These are phyloP conservation scores for Neosalanx taihuensis DNA, from an alignment of 2,797 vertebrate genomes.

Conservation along the genomic window DNA sequence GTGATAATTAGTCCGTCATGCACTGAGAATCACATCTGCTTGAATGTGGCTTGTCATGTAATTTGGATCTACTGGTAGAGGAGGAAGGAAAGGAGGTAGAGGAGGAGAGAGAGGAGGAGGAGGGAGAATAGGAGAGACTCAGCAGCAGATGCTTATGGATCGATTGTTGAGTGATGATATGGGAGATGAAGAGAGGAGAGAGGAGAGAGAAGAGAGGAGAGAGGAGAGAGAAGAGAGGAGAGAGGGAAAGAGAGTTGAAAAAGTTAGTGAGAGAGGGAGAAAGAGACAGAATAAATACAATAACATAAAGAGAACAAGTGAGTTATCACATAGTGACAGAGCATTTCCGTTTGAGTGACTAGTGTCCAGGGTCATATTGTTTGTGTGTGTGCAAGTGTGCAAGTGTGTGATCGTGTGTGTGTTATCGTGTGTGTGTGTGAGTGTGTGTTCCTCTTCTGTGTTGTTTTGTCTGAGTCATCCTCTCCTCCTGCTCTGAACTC, in stretches of 20 bases:
- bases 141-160: slow-evolving; percentile 25
- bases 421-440: neutral
- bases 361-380: neutral
- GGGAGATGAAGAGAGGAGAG: neutral
- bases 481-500: neutral
- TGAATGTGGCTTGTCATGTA: neutral
- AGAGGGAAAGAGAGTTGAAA: neutral
- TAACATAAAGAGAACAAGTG: neutral
- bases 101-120: too few species aligned
- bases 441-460: neutral
- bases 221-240: too few species aligned
- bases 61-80: neutral
- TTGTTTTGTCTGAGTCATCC: slow-evolving; percentile 7
- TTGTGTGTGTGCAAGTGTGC: neutral
- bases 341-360: neutral
- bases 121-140: neutral
- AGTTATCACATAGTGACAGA: neutral
- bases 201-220: too few species aligned
- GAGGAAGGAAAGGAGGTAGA: neutral
- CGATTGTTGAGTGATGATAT: slow-evolving; percentile 23
- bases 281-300: neutral
- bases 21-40: slow-evolving; percentile 27
- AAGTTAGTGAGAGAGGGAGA: neutral
- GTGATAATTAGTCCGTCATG: neutral
- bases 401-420: neutral